These are phyloP conservation scores for Denticeps clupeoides DNA, from an alignment of 2,797 vertebrate species.

Conservation along the genomic window DNA sequence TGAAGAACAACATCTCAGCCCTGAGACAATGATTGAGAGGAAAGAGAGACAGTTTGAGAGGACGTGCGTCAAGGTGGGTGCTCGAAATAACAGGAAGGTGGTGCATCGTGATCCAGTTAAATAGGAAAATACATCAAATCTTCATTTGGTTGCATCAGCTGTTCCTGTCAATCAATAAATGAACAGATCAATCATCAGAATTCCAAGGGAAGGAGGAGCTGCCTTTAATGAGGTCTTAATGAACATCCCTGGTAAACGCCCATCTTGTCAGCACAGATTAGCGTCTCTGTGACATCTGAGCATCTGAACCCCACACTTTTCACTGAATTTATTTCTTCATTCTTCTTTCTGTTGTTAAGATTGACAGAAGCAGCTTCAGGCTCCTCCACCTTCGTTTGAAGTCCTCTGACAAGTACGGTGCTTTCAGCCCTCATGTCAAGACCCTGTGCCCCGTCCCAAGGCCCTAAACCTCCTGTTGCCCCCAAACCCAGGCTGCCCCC, in stretches of 20 bases:
- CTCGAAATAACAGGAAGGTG: constrained; percentile 72
- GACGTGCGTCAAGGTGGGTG: constrained; percentile 69
- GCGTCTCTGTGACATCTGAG: too few relatives aligned
- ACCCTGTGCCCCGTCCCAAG: constrained; percentile 57
- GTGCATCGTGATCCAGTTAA: constrained; percentile 30
- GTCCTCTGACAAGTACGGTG: constrained; percentile 68
- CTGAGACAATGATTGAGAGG: constrained; percentile 5
- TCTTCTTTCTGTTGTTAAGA: constrained; percentile 56
- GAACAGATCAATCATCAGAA: not conserved
- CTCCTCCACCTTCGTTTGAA: constrained; percentile 72
- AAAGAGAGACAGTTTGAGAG: constrained; percentile 48
- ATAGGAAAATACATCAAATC: not conserved
- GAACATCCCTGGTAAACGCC: too few relatives aligned
- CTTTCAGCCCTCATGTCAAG: constrained; percentile 71
- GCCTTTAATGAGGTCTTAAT: too few relatives aligned
- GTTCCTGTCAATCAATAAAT: not conserved
- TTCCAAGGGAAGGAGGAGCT: too few relatives aligned
- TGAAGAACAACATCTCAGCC: constrained; percentile 33
- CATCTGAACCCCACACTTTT: too few relatives aligned
- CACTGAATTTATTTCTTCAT: too few relatives aligned
- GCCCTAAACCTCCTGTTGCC: constrained; percentile 80
- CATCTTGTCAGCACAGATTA: too few relatives aligned
- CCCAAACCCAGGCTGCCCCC: constrained; percentile 74
- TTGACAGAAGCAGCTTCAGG: constrained; percentile 72
- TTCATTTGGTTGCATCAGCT: constrained; percentile 1